Evolutionary conservation across 2,888 invertebrate species (phyloP).

Genomic region (Nipponacmea schrenckii): DNA sequence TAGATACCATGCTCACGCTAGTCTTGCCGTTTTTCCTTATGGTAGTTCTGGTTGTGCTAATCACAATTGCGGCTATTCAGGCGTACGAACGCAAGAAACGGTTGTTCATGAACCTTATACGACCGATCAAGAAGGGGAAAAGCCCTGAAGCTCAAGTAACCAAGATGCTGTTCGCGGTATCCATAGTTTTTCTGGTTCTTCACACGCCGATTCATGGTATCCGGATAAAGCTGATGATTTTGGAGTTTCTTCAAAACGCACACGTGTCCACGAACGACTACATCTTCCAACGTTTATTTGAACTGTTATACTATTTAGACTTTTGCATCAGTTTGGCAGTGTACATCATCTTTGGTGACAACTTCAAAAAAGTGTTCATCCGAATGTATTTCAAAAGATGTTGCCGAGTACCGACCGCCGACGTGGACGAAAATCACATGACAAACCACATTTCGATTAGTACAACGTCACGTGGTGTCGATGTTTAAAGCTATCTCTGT

Average conservation of each 20-base stretch:
- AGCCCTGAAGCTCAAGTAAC: slow-evolving; percentile 23
- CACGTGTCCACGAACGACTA: slow-evolving; percentile 8
- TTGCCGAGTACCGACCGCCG: slow-evolving; percentile 3
- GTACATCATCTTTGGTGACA: slow-evolving; percentile 27
- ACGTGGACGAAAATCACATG: slow-evolving; percentile 5
- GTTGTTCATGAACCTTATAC: slow-evolving; percentile 2
- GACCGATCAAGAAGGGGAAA: not conserved
- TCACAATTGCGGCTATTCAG: slow-evolving; percentile 17
- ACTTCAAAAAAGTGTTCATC: slow-evolving; percentile 23
- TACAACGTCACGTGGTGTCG: no score
- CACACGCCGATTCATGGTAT: slow-evolving; percentile 24
- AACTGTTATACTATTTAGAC: slow-evolving; percentile 26
- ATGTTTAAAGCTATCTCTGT: no score
- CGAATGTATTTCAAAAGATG: slow-evolving; percentile 24
- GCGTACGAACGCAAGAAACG: slow-evolving; percentile 20
- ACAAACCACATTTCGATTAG: no score
- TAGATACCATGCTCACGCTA: slow-evolving; percentile 25
- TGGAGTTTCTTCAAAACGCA: not conserved
- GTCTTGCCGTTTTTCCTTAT: slow-evolving; percentile 22
- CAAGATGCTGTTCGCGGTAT: slow-evolving; percentile 23
- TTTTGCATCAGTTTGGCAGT: slow-evolving; percentile 25
- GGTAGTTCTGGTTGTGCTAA: slow-evolving; percentile 19
- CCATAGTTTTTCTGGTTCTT: slow-evolving; percentile 23
- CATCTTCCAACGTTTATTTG: slow-evolving; percentile 22
- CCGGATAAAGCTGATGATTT: slow-evolving; percentile 17